Conservation (phyloP, 2,113 vertebrate species). For the Salminus brasiliensis region DNA sequence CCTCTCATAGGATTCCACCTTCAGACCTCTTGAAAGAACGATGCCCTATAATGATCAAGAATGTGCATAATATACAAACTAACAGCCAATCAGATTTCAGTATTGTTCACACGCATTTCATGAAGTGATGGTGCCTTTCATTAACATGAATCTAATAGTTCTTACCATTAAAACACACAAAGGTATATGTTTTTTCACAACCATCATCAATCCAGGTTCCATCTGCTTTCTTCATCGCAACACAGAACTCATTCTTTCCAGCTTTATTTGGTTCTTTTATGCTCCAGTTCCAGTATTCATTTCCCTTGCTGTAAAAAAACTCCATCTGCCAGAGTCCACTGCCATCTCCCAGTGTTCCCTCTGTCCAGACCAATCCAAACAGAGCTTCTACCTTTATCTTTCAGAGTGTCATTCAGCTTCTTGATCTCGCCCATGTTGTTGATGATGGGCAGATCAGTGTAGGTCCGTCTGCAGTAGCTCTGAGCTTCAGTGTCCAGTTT, state of each 20-base stretch:
- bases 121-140: too few species aligned
- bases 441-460: background rate
- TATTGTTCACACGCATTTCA: too few species aligned
- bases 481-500: slow-evolving; percentile 26
- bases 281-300: background rate
- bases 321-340: background rate
- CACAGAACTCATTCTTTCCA: background rate
- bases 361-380: background rate
- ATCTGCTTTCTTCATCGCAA: fast-evolving
- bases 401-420: background rate
- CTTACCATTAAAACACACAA: too few species aligned
- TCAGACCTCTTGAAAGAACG: too few species aligned
- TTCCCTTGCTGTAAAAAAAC: background rate
- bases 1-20: too few species aligned
- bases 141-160: too few species aligned
- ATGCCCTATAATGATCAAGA: too few species aligned
- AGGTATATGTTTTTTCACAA: too few species aligned
- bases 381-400: background rate
- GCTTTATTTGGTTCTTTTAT: background rate
- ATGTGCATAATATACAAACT: too few species aligned
- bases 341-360: background rate
- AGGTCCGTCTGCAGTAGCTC: background rate
- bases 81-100: too few species aligned
- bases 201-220: too few species aligned
- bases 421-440: background rate